Percentiles rank a stretch among this genome's conserved stretches.
Evolutionary conservation across 2,113 vertebrate species (phyloP).

Genomic region (Cercocebus atys): DNA sequence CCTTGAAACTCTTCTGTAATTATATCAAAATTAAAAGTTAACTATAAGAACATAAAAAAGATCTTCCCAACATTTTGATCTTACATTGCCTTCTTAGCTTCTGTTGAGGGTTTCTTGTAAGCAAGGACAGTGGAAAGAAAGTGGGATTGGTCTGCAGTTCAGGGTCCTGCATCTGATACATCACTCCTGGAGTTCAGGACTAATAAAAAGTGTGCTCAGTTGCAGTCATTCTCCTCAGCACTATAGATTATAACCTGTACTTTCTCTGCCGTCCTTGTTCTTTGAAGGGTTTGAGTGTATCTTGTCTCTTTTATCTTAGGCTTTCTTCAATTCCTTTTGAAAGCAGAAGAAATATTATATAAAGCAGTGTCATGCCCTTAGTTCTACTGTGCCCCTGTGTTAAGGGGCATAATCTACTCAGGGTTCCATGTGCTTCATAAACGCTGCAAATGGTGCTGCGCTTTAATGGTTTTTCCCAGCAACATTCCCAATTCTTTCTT

Average conservation of each 20-base stretch:
- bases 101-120: neutral
- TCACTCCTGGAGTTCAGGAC: neutral
- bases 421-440: neutral
- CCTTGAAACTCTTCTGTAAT: neutral
- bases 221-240: neutral
- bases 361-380: neutral
- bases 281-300: neutral
- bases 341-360: neutral
- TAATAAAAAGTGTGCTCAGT: neutral
- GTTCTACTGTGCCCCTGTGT: neutral
- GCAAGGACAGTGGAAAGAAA: neutral
- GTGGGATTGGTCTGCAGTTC: neutral
- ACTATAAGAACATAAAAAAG: neutral
- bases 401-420: neutral
- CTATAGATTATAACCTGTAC: neutral
- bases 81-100: neutral
- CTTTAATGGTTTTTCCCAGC: neutral
- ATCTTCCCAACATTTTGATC: neutral
- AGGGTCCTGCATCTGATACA: fast-evolving
- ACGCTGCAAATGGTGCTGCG: too few relatives aligned
- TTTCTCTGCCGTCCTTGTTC: neutral
- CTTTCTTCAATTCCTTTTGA: neutral
- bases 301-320: neutral
- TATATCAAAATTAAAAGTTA: neutral
- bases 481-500: neutral